Base-by-base conservation (phyloP, 2,797 vertebrate genomes). In the Adrianichthys oophorus region DNA sequence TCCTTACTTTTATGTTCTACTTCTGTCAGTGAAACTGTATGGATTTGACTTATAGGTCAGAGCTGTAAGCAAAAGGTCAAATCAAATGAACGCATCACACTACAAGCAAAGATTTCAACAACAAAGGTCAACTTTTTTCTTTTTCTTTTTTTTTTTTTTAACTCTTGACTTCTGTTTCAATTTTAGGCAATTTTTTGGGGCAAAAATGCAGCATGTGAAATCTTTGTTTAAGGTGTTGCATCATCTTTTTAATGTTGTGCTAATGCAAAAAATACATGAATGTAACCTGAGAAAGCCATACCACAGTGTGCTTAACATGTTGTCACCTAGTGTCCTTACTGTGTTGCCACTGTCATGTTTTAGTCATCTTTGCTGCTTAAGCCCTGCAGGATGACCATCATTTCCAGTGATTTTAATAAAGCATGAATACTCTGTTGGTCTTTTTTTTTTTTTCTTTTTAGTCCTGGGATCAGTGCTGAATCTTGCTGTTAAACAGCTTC, bases 241-340 rank as follows among this genome's bases (percentile, higher is more conserved):
- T 4, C 6, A 41, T 8, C n/a, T 19, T 63, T 55, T 51, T 46
- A 50, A 24, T 18, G 47, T 15, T 42, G 17, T 68, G 62, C 56
- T 64, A 63, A 82, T 81, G 75, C 79, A 80, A 79, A 85, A 74
- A 48, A 83, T 74, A 82, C 23, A 44, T 81, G 88, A 92, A 90
- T 91, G 91, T 90, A 89, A 87, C 74, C 68, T 61, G 53, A 88
- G 80, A 15, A 90, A 92, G 91, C 90, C 92, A 92, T 91, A 90
- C 78, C 80, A 75, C 83, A 62, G 61, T 76, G 84, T 75, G 73
- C 85, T 87, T 83, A 80, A 82, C 67, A 74, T 79, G 71, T 77
- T 48, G 5, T 68, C 76, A 84, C 85, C 60, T 61, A 67, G 79
- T 86, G 85, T 85, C 75, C 73, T 88, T 85, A 82, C 32, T 37